Percentiles rank a stretch among this genome's conserved stretches.
phyloP scores from a whole-genome alignment of 2,113 vertebrate genomes.

The zebrafish (Danio rerio) region DNA sequence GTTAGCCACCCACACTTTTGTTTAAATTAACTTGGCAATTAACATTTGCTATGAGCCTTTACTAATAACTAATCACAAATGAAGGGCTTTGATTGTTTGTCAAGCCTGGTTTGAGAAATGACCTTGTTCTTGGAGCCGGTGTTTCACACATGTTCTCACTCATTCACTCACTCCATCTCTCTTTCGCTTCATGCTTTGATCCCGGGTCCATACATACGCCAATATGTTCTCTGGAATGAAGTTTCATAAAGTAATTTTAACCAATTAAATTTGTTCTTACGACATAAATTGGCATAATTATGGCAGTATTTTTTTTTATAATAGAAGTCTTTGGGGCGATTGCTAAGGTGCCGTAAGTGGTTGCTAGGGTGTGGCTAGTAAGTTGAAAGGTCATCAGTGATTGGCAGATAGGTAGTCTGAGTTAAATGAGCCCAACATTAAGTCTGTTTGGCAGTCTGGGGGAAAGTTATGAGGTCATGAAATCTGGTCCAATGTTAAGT shows the following conservation, averaged over 20 bases:
- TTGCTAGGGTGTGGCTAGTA: too few species aligned
- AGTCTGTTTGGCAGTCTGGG: too few species aligned
- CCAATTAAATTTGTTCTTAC: neutral
- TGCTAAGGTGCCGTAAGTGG: too few species aligned
- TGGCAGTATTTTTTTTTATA: too few species aligned
- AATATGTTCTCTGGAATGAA: neutral
- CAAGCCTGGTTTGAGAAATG: constrained; percentile 57
- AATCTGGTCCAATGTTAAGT: too few species aligned
- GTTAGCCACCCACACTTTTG: constrained; percentile 65
- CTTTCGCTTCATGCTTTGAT: constrained; percentile 14
- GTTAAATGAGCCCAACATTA: too few species aligned
- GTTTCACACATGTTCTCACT: constrained; percentile 63
- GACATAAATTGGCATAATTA: neutral
- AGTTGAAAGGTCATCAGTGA: too few species aligned
- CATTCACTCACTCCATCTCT: constrained; percentile 25
- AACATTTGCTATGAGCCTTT: constrained; percentile 43
- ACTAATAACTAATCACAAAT: constrained; percentile 64
- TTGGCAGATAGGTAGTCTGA: too few species aligned
- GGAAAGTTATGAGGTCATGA: too few species aligned
- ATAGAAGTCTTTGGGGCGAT: too few species aligned
- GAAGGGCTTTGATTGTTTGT: constrained; percentile 59
- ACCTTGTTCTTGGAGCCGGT: constrained; percentile 28
- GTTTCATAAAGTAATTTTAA: neutral
- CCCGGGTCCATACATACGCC: neutral
- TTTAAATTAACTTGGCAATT: constrained; percentile 61